Percentiles rank a stretch among this genome's conserved stretches.
These are phyloP conservation scores for Squalus acanthias DNA, from an alignment of 2,797 vertebrate genomes.

Conservation along the genomic window DNA sequence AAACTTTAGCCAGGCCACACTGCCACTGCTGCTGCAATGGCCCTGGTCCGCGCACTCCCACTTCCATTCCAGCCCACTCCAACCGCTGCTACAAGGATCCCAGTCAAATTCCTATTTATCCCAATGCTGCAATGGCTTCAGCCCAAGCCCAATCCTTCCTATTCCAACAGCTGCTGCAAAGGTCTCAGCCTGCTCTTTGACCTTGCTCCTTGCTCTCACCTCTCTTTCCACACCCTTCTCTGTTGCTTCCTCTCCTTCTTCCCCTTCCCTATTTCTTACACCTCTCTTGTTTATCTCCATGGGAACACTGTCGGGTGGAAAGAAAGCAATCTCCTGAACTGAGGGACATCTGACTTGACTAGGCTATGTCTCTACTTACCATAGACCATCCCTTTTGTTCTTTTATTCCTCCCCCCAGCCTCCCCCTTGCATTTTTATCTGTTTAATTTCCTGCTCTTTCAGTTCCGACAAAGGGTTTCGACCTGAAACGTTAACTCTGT, in stretches of 20 bases:
- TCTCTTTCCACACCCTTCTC: neutral
- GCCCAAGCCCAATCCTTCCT: neutral
- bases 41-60: neutral
- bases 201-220: too few relatives aligned
- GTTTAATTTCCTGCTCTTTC: too few relatives aligned
- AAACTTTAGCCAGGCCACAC: neutral
- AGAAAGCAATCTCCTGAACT: constrained; percentile 36
- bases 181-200: neutral
- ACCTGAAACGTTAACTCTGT: too few relatives aligned
- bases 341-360: neutral
- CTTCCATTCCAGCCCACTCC: neutral
- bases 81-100: neutral
- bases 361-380: neutral
- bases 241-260: neutral
- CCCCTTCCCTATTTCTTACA: neutral
- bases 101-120: neutral
- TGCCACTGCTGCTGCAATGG: too few relatives aligned
- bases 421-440: too few relatives aligned
- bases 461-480: too few relatives aligned
- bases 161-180: neutral
- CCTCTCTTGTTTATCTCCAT: neutral
- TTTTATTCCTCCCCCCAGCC: too few relatives aligned
- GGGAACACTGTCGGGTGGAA: too few relatives aligned
- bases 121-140: neutral
- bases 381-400: too few relatives aligned